These are phyloP conservation scores for Parelbella ahira DNA, from an alignment of 2,888 invertebrate genomes.

Conservation along the genomic window DNA sequence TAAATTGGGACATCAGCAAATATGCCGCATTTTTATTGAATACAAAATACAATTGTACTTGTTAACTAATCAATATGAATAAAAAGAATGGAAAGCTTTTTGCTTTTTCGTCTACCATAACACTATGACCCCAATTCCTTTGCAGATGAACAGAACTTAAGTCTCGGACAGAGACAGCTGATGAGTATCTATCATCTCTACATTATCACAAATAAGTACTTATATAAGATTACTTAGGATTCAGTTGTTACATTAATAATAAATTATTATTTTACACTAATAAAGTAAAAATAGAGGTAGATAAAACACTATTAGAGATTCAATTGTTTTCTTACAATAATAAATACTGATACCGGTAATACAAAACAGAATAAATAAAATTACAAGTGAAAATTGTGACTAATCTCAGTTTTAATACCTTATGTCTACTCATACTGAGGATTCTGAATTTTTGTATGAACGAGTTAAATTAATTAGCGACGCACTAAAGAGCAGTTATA, in stretches of 20 bases:
- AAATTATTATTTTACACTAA: conserved; percentile 53
- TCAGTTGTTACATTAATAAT: conserved; percentile 56
- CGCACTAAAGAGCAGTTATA: too few relatives aligned
- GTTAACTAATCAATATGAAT: too few relatives aligned
- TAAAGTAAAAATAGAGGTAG: conserved; percentile 75
- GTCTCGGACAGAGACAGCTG: conserved; percentile 7
- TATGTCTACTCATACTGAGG: conserved; percentile 4
- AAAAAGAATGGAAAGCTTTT: too few relatives aligned
- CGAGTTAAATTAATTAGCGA: too few relatives aligned
- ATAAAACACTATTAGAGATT: conserved; percentile 70
- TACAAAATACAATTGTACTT: too few relatives aligned
- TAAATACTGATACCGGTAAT: conserved; percentile 75
- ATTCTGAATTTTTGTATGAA: conserved; percentile 17
- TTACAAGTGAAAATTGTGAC: conserved; percentile 25
- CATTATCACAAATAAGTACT: conserved; percentile 66
- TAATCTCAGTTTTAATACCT: not conserved
- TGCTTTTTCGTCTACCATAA: conserved; percentile 4
- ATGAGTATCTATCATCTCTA: conserved; percentile 21
- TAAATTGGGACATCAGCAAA: conserved; percentile 36
- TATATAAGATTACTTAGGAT: conserved; percentile 47
- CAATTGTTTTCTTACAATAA: conserved; percentile 60
- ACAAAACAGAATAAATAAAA: conserved; percentile 31
- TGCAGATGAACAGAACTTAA: conserved; percentile 1
- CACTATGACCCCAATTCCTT: conserved; percentile 21
- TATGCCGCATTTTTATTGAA: conserved; percentile 20